phyloP scores from a whole-genome alignment of 1,140 invertebrate genomes.

The Brachystomella parvula region DNA sequence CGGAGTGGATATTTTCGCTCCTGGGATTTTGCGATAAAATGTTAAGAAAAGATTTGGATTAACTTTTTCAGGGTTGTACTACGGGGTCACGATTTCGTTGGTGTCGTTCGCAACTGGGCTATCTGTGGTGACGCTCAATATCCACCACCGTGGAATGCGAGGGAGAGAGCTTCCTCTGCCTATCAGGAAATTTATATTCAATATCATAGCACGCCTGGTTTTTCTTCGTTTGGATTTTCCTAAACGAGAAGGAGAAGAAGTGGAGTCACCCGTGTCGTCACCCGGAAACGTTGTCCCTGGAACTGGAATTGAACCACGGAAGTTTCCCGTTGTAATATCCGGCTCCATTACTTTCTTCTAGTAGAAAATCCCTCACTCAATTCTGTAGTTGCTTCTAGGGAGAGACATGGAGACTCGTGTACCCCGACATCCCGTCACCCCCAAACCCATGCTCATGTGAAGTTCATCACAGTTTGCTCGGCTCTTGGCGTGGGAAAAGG shows the following conservation, averaged over 20 bases:
- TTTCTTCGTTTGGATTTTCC: slow-evolving; percentile 47
- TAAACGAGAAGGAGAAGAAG: slow-evolving; percentile 16
- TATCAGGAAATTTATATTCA: slow-evolving; percentile 50
- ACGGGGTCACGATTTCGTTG: slow-evolving; percentile 56
- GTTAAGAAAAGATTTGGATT: too few relatives aligned
- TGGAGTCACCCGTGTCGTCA: not conserved
- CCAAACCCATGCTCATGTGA: slow-evolving; percentile 15
- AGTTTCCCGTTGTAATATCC: not conserved
- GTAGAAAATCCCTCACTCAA: too few relatives aligned
- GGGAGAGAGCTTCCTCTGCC: slow-evolving; percentile 48
- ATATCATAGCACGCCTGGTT: slow-evolving; percentile 47
- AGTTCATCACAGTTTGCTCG: slow-evolving; percentile 7
- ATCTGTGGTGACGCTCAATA: slow-evolving; percentile 50
- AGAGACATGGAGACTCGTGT: slow-evolving; percentile 31
- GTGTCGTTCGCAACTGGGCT: slow-evolving; percentile 54
- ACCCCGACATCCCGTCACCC: slow-evolving; percentile 30
- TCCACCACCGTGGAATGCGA: slow-evolving; percentile 52
- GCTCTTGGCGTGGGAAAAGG: not conserved
- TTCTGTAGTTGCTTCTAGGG: slow-evolving; percentile 6
- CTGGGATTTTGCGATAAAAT: too few relatives aligned
- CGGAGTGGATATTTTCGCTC: too few relatives aligned
- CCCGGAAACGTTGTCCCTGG: not conserved
- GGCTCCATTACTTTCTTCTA: too few relatives aligned
- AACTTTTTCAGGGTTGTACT: slow-evolving; percentile 51
- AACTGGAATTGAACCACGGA: slow-evolving; percentile 8